Evolutionary conservation across 1,140 invertebrate genomes (phyloP), one percentile per base, ranked within the genome.

Genomic region (Drosophila busckii): DNA sequence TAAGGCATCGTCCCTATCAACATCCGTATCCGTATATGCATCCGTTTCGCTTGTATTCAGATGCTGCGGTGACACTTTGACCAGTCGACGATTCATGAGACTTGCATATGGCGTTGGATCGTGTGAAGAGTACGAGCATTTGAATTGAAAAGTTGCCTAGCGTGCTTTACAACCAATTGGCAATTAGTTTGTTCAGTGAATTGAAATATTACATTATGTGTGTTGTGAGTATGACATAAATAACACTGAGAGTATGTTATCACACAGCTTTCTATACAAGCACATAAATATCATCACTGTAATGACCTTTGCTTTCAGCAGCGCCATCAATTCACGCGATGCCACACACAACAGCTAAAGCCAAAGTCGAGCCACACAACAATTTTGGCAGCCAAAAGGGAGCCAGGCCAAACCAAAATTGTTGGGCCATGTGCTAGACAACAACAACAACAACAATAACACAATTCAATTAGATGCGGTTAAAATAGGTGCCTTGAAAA

Each of bases 381-480:
- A 37, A 46, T 22, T 10, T 54, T 61, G 68, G 69, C 75, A 78
- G 73, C 73, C 73, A 73, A 41, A 65, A 65, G 58, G 73, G 73
- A 78, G 73, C 73, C 70, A 55, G 8, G 4, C 10, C 23, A 8
- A 8, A 9, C 10, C 20, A 34, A 23, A 19, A 28, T 8, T 5
- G 4, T 7, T 20, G 44, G 32, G 55, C 68, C 65, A 59, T 69
- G 44, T 61, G 60, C 29, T 19, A 25, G 34, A 28, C 59, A 63
- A 58, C 62, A 73, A 75, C n/a, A n/a, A n/a, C n/a, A n/a, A n/a
- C n/a, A 58, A 60, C 54, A 50, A 62, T 9, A 40, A 34, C 16
- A 4, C 50, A 78, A 67, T 49, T 78, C 75, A 78, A 78, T 78
- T 73, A 78, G 75, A 49, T 56, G 26, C 26, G n/a, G n/a, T n/a